Evolutionary conservation across 2,888 invertebrate species (phyloP), one percentile per base, ranked within the genome.

Genomic region (Ichneumon xanthorius): DNA sequence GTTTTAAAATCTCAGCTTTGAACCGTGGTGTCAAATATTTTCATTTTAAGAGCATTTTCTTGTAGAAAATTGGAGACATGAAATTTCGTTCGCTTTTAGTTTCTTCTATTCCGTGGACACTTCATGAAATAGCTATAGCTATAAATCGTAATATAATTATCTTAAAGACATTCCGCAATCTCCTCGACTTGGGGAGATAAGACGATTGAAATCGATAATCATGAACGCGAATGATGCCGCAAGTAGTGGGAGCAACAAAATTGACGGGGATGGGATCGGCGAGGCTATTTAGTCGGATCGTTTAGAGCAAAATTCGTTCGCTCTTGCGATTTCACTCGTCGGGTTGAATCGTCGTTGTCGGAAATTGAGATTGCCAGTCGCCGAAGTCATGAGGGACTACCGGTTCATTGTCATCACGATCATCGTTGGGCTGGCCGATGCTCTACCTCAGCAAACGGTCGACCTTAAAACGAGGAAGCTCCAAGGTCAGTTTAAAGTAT

Each of bases 381-480:
- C 55, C 58, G 48, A 48, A 48, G 45, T 67, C 67, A 75, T 78
- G 78, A 78, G 40, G 48, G 40, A 14, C n/a, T 58, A 1, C n/a
- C 58, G 30, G 16, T 45, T 73, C 1, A 65, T 71, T 22, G 9
- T 79, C 40, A 19, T 68, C 45, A 16, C 72, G 22, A 55, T 86
- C 61, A 16, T 55, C n/a, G 7, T 84, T 14, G 68, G 73, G 9
- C 71, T 82, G 30, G 73, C 45, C 37, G 26, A 22, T 4, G 68
- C 84, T 30, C 48, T 48, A 11, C 55, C 71, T 14, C 65, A 45
- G 1, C 14, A 22, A 9, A 58, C 19, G 22, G 14, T 71, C 50
- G 77, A 85, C 58, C 61, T 61, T 22, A 70, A 55, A 16, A 40
- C 37, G n/a, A 55, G 80, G 48, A 87, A 81, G 50, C 63, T 83